Evolutionary conservation across 2,888 invertebrate genomes (phyloP).

Genomic region (Tachystola acroxantha): DNA sequence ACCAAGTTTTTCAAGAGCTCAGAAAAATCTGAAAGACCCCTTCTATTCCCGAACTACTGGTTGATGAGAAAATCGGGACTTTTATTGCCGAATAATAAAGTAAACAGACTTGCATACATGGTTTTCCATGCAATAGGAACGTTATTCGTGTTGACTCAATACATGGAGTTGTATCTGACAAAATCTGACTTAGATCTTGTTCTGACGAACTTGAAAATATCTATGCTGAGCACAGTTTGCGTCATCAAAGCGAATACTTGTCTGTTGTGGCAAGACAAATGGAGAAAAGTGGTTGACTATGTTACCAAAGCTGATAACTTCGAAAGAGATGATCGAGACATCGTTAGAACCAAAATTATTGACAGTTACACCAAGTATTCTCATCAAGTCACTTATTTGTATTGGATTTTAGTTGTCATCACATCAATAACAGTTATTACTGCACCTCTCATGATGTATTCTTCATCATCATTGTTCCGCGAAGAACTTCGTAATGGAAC

Average conservation of each 20-base stretch:
- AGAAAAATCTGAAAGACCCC: conserved; percentile 42
- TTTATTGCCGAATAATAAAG: conserved; percentile 37
- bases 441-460: conserved; percentile 42
- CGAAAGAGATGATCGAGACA: conserved; percentile 41
- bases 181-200: conserved; percentile 49
- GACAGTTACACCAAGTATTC: conserved; percentile 50
- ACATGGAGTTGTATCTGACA: conserved; percentile 49
- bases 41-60: conserved; percentile 57
- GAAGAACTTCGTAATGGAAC: conserved; percentile 45
- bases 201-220: conserved; percentile 55
- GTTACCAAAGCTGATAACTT: conserved; percentile 49
- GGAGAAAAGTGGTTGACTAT: conserved; percentile 49
- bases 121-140: conserved; percentile 39
- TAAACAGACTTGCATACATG: conserved; percentile 29
- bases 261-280: conserved; percentile 46
- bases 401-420: conserved; percentile 49
- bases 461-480: conserved; percentile 39
- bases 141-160: conserved; percentile 51
- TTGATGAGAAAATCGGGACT: conserved; percentile 40
- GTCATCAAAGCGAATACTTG: conserved; percentile 48
- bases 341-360: conserved; percentile 31
- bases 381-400: conserved; percentile 44
- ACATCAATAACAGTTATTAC: conserved; percentile 39
- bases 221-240: conserved; percentile 56
- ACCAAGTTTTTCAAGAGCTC: no score